A percentile compares a stretch with the other conserved stretches of the same genome.
These are phyloP conservation scores for Calameuta pallipes DNA, from an alignment of 2,888 invertebrate species.

Conservation along the genomic window DNA sequence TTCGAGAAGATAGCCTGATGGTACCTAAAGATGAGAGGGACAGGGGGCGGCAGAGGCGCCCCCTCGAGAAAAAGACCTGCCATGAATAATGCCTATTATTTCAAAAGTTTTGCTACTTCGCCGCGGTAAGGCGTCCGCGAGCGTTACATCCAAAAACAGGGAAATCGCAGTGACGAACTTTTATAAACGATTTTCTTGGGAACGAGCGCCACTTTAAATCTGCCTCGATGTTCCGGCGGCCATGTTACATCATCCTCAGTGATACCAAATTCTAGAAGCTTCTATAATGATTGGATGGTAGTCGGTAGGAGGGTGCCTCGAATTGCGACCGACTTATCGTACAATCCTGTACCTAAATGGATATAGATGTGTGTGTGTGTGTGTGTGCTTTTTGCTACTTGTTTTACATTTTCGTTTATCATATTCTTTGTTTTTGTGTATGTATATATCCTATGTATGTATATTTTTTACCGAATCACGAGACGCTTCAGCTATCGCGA, in stretches of 20 bases:
- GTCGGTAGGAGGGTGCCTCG: neutral
- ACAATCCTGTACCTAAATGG: neutral
- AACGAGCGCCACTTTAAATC: neutral
- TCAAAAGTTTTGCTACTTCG: conserved; percentile 15
- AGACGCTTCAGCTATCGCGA: neutral
- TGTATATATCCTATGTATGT: neutral
- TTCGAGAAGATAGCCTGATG: neutral
- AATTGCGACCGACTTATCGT: neutral
- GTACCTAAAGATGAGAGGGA: neutral
- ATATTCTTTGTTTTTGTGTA: neutral
- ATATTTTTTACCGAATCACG: no score
- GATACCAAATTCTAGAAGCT: neutral
- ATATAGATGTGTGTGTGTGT: neutral
- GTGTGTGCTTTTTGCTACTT: neutral
- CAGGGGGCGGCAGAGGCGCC: neutral
- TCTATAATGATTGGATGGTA: neutral
- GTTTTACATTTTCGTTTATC: neutral
- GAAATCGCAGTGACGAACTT: neutral
- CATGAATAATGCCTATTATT: conserved; percentile 22
- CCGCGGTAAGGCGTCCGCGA: neutral
- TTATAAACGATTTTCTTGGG: neutral
- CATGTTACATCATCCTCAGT: neutral
- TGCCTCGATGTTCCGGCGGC: neutral
- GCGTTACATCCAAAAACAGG: conserved; percentile 3
- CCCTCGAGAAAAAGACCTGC: neutral